phyloP scores from a whole-genome alignment of 2,797 vertebrate species.

The Parotocinclus haroldoi region DNA sequence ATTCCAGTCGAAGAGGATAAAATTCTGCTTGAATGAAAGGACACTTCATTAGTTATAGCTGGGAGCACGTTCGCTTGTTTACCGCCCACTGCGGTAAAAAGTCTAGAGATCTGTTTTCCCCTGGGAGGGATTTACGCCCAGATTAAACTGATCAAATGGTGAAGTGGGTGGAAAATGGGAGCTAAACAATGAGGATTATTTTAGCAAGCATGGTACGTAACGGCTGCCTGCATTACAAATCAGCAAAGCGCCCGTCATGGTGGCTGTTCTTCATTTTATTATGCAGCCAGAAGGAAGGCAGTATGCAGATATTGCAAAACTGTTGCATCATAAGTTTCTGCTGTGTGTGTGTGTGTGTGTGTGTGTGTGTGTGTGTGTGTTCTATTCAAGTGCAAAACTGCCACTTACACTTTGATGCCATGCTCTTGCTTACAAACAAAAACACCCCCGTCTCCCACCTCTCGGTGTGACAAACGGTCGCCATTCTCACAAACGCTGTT shows the following conservation, averaged over 20 bases:
- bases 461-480: no score
- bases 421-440: no score
- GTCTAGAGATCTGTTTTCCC: not conserved
- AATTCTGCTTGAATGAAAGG: not conserved
- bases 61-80: no score
- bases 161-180: constrained; percentile 1
- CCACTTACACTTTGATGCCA: no score
- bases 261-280: not conserved
- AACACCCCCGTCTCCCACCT: no score
- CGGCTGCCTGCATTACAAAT: not conserved
- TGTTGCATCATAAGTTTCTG: constrained; percentile 22
- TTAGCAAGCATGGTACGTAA: not conserved
- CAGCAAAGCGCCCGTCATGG: no score
- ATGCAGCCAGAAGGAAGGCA: not conserved
- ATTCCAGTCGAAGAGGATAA: not conserved
- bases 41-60: no score
- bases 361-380: not conserved
- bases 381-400: no score
- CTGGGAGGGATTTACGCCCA: not conserved
- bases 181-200: constrained; percentile 1
- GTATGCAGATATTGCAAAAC: constrained; percentile 23
- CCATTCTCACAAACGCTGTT: no score
- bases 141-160: constrained; percentile 6
- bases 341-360: constrained; percentile 1
- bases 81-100: no score